Evolutionary conservation across 2,113 vertebrate species (phyloP).

Genomic region (Bagarius yarrelli): DNA sequence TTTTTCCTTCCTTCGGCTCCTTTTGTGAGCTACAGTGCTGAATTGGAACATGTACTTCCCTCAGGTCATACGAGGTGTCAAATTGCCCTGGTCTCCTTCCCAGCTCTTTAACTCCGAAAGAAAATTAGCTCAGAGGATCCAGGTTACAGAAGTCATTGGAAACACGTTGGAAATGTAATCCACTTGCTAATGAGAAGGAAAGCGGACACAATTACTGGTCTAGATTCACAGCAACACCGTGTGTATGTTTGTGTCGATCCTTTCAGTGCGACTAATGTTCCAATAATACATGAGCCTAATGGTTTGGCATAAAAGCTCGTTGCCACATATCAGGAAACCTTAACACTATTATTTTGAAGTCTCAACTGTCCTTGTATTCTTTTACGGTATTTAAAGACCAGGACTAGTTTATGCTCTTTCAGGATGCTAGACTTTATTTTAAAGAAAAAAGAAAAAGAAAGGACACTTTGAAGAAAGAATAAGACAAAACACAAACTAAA

Average conservation of each 20-base stretch:
- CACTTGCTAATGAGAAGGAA: conserved; percentile 52
- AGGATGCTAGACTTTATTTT: conserved; percentile 14
- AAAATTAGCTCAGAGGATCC: conserved; percentile 42
- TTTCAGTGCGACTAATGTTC: conserved; percentile 5
- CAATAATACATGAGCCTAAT: conserved; percentile 8
- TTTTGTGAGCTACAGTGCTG: conserved; percentile 25
- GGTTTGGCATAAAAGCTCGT: conserved; percentile 1
- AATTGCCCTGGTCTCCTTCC: conserved; percentile 30
- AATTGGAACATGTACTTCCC: conserved; percentile 29
- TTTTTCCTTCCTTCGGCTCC: conserved; percentile 5
- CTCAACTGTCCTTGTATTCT: background rate
- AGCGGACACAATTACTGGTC: conserved; percentile 36
- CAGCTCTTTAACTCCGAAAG: conserved; percentile 38
- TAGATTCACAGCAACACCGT: conserved; percentile 14
- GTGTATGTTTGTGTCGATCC: background rate
- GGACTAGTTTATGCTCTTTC: background rate
- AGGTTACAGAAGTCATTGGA: conserved; percentile 46
- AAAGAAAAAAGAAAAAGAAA: too few relatives aligned
- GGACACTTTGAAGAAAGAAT: too few relatives aligned
- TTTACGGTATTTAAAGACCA: background rate
- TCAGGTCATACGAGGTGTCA: conserved; percentile 44
- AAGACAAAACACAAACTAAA: background rate
- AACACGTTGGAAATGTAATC: conserved; percentile 51
- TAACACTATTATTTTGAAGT: background rate
- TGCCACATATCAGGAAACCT: conserved; percentile 9